Conservation (phyloP, 2,113 vertebrate genomes). For the Illadopsis cleaveri region DNA sequence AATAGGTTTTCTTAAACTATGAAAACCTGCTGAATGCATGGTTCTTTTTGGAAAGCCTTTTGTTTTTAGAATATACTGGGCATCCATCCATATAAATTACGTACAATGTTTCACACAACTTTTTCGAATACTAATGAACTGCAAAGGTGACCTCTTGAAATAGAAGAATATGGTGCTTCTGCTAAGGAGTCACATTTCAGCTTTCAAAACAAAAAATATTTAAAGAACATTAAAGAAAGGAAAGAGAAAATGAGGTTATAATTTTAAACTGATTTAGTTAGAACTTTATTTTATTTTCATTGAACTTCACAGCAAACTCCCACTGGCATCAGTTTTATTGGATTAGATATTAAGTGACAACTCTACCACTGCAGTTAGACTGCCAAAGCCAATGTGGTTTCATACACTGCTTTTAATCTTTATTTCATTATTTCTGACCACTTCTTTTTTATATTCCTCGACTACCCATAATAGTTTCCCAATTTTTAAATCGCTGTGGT, state of each 20-base stretch:
- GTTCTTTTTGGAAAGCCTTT: neutral
- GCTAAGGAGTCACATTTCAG: neutral
- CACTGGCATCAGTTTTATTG: neutral
- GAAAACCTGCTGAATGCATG: neutral
- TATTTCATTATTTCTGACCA: neutral
- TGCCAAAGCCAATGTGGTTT: neutral
- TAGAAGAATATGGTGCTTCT: neutral
- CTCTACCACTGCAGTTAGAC: neutral
- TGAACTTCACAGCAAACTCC: neutral
- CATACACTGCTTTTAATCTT: neutral
- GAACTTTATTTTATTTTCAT: neutral
- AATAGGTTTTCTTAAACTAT: neutral
- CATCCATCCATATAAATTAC: neutral
- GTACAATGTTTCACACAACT: neutral
- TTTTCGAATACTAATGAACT: neutral
- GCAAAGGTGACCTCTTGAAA: neutral
- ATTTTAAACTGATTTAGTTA: neutral
- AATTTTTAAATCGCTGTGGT: neutral
- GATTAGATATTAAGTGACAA: neutral
- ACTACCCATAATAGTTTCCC: neutral
- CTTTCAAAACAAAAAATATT: neutral
- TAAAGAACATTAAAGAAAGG: neutral
- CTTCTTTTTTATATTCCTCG: neutral
- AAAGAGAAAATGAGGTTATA: neutral
- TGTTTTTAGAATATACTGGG: neutral